phyloP scores from a whole-genome alignment of 2,888 invertebrate species.

The Ptilodon capucinus region DNA sequence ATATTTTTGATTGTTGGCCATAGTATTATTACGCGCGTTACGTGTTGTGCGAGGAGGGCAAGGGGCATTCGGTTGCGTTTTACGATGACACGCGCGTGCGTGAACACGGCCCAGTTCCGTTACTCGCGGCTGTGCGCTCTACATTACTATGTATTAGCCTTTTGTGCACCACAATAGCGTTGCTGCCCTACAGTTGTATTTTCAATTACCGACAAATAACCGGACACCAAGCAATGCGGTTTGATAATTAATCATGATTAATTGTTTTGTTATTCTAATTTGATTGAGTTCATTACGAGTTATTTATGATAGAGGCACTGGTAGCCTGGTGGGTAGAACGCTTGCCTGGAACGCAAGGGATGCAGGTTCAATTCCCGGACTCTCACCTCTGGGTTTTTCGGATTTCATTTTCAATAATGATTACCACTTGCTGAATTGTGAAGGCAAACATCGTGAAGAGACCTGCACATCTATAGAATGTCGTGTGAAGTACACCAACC shows the following conservation, averaged over 20 bases:
- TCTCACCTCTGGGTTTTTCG: too few relatives aligned
- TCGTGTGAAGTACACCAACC: too few relatives aligned
- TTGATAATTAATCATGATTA: neutral
- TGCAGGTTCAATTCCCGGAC: too few relatives aligned
- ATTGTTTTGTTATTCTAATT: neutral
- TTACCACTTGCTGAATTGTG: too few relatives aligned
- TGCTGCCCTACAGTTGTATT: neutral
- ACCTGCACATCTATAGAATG: too few relatives aligned
- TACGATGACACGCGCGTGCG: constrained; percentile 26
- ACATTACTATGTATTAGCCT: constrained; percentile 40
- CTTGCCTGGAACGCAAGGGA: too few relatives aligned
- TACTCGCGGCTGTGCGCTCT: constrained; percentile 33
- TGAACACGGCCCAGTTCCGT: constrained; percentile 33
- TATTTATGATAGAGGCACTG: too few relatives aligned
- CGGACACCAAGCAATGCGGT: neutral
- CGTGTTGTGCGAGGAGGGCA: neutral
- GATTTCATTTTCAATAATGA: too few relatives aligned
- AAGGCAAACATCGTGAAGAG: too few relatives aligned
- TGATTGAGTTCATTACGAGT: neutral
- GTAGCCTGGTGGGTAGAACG: too few relatives aligned
- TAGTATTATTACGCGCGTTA: neutral
- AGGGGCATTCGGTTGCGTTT: constrained; percentile 15
- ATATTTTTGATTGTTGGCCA: too few relatives aligned
- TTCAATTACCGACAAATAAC: neutral
- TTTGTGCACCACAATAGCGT: constrained; percentile 25